Evolutionary conservation across 2,113 vertebrate genomes (phyloP).

Genomic region (Gracilinanus agilis): DNA sequence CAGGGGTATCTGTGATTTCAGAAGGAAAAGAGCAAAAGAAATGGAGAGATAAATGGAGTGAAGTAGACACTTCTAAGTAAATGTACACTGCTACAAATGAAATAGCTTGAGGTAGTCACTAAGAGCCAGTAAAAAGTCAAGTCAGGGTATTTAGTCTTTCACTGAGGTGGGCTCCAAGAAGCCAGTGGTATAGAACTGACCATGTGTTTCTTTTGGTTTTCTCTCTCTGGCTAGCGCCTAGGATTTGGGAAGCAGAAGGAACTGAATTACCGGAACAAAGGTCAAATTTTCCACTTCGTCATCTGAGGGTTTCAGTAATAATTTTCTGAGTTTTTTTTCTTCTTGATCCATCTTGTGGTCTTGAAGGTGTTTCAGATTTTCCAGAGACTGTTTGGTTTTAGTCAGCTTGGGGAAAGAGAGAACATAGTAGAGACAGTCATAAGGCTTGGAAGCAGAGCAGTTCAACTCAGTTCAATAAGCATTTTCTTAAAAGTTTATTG

Average conservation of each 20-base stretch:
- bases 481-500: neutral
- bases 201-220: neutral
- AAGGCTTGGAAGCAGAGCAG: neutral
- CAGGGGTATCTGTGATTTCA: neutral
- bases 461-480: neutral
- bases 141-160: neutral
- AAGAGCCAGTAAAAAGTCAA: neutral
- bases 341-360: constrained; percentile 63
- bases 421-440: neutral
- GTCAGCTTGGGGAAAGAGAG: constrained; percentile 34
- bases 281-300: neutral
- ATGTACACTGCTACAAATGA: neutral
- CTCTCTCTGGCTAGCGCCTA: neutral
- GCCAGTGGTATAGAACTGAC: neutral
- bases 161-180: neutral
- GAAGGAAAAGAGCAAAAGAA: neutral
- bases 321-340: constrained; percentile 47
- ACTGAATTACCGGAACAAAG: neutral
- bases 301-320: neutral
- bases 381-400: constrained; percentile 56
- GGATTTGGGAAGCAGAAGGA: neutral
- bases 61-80: neutral
- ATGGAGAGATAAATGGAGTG: neutral
- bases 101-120: neutral
- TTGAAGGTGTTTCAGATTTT: constrained; percentile 53